A percentile compares a stretch with the other conserved stretches of the same genome.
phyloP scores from a whole-genome alignment of 53 echinoderm and acorn worm genomes.

The Paracentrotus lividus region DNA sequence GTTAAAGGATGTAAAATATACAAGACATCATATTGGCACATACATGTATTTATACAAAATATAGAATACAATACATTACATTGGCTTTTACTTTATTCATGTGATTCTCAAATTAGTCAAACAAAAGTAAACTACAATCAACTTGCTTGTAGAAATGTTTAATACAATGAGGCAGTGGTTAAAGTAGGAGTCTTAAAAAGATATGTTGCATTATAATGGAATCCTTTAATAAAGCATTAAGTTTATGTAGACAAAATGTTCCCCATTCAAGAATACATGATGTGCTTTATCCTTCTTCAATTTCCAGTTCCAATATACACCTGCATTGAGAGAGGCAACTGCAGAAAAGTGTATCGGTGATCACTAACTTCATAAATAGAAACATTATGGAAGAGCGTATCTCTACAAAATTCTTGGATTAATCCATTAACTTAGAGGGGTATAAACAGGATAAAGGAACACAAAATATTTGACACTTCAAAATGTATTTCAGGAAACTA shows the following conservation, averaged over 20 bases:
- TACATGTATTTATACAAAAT: background rate
- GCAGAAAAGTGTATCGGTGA: background rate
- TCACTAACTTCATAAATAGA: background rate
- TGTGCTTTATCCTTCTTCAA: background rate
- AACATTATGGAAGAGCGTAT: background rate
- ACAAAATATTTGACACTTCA: conserved; percentile 15
- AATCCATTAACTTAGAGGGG: background rate
- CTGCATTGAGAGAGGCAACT: background rate
- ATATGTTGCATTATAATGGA: background rate
- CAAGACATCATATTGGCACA: background rate
- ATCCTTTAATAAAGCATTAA: background rate
- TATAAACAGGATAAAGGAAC: background rate
- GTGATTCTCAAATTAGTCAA: too few species aligned
- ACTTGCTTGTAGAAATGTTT: background rate
- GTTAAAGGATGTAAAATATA: background rate
- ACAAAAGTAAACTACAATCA: background rate
- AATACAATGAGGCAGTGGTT: background rate
- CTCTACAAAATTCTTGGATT: too few species aligned
- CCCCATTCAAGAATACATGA: background rate
- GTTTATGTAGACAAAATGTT: background rate
- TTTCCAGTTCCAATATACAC: background rate
- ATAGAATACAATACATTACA: too few species aligned
- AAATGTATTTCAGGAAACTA: conserved; percentile 45
- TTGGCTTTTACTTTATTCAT: too few species aligned
- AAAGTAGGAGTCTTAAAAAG: background rate